phyloP scores from a whole-genome alignment of 2,113 vertebrate species.

The Daphoenositta chrysoptera region DNA sequence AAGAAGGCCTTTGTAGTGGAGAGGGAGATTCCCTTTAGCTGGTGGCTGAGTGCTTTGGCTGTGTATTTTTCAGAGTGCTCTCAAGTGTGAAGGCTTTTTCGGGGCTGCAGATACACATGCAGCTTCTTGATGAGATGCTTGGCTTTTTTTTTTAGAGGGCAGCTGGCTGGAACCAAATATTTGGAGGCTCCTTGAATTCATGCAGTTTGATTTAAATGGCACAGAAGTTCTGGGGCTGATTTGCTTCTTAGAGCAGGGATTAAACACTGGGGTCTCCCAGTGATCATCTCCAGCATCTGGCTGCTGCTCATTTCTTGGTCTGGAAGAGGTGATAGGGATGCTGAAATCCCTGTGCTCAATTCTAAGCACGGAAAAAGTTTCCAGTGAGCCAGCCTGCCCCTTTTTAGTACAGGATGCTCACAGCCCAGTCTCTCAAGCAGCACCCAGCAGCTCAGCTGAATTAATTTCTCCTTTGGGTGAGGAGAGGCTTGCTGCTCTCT shows the following conservation, averaged over 20 bases:
- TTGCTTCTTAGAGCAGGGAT: not conserved
- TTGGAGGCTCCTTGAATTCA: not conserved
- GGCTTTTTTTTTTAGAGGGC: not conserved
- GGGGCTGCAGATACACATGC: not conserved
- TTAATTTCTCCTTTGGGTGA: not conserved
- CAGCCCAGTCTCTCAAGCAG: not conserved
- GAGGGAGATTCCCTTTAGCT: not conserved
- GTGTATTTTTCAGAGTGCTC: slow-evolving; percentile 33
- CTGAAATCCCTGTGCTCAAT: not conserved
- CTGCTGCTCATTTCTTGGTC: not conserved
- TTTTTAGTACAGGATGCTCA: not conserved
- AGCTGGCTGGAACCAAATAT: not conserved
- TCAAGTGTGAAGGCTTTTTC: slow-evolving; percentile 50
- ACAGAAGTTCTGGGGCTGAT: not conserved
- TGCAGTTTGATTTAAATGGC: not conserved
- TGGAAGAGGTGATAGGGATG: not conserved
- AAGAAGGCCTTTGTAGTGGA: not conserved
- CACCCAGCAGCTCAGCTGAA: not conserved
- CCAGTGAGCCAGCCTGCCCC: not conserved
- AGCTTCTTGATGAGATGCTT: slow-evolving; percentile 14
- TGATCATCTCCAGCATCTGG: not conserved
- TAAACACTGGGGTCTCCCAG: not conserved
- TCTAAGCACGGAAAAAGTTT: not conserved
- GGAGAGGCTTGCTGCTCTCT: not conserved
- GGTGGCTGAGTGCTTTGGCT: not conserved